Base-by-base conservation (phyloP, 2,888 invertebrate species). In the Invenusta paracnida region DNA sequence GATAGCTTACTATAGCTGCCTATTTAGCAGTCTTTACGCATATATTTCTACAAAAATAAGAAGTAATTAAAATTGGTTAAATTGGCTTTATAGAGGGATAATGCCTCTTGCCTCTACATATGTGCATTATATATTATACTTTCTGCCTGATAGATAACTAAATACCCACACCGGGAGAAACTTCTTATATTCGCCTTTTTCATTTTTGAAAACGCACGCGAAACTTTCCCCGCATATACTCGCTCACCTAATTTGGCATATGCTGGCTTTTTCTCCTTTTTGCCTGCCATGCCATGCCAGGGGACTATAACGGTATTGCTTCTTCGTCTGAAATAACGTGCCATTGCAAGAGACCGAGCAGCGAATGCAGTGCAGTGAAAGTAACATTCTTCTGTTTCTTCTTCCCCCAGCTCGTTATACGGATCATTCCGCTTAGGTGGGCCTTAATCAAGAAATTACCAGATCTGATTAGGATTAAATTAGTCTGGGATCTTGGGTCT, bases 141-240 rank as follows among this genome's bases (percentile, higher is more conserved):
- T n/a, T n/a, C n/a, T n/a, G n/a, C n/a, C n/a, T n/a, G n/a, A n/a
- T n/a, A n/a, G n/a, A n/a, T n/a, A n/a, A n/a, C n/a, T n/a, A n/a
- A n/a, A n/a, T n/a, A n/a, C n/a, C n/a, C n/a, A n/a, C n/a, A n/a
- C n/a, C n/a, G n/a, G 23, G 23, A 73, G 73, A 23, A 73, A 73
- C 73, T 5, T 73, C 73, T 73, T 73, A 73, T 73, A 5, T 73
- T 73, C 73, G 73, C 73, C 73, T 73, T 73, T 73, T 73, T 73
- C 73, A 73, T 73, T 73, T 73, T 73, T 73, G 73, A 73, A 73
- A 73, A 73, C 73, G n/a, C n/a, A 73, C 73, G 73, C 73, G 27
- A 73, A 73, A 73, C 73, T 73, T 73, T 73, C 27, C 25, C 25
- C 5, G n/a, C n/a, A 73, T n/a, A 13, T 23, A 13, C 23, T 73